These are phyloP conservation scores for Aethina tumida DNA, from an alignment of 1,140 invertebrate species.

Conservation along the genomic window DNA sequence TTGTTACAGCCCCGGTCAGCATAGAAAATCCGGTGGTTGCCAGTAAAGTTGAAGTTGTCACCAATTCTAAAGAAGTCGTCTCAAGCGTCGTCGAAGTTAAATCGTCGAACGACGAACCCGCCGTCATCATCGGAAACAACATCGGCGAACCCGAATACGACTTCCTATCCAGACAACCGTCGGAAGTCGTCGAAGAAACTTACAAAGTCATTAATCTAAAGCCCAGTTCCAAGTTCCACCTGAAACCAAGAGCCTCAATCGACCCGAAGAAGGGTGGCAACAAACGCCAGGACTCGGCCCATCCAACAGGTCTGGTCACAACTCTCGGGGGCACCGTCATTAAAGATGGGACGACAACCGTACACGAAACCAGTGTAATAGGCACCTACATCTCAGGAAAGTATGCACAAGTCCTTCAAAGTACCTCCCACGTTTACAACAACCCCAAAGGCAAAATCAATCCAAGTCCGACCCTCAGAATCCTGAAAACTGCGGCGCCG, in stretches of 20 bases:
- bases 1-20: conserved; percentile 36
- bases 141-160: conserved; percentile 72
- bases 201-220: conserved; percentile 42
- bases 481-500: conserved; percentile 62
- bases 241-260: conserved; percentile 44
- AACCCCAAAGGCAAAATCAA: conserved; percentile 45
- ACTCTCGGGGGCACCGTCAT: conserved; percentile 72
- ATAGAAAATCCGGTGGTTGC: conserved; percentile 28
- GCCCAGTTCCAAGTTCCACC: conserved; percentile 34
- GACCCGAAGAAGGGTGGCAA: conserved; percentile 35
- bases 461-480: conserved; percentile 53
- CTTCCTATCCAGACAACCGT: conserved; percentile 69
- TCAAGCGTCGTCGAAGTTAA: conserved; percentile 42
- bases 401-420: conserved; percentile 63
- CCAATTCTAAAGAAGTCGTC: conserved; percentile 23
- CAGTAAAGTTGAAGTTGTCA: conserved; percentile 42
- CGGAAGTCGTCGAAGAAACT: conserved; percentile 48
- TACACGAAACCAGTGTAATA: conserved; percentile 79
- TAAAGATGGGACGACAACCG: conserved; percentile 70
- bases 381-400: conserved; percentile 80
- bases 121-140: conserved; percentile 50
- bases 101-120: conserved; percentile 32
- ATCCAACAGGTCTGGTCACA: conserved; percentile 68
- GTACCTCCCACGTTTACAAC: conserved; percentile 33
- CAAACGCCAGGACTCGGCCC: conserved; percentile 43